These are phyloP conservation scores for Leptopilina myrica DNA, from an alignment of 2,888 invertebrate genomes.

Conservation along the genomic window DNA sequence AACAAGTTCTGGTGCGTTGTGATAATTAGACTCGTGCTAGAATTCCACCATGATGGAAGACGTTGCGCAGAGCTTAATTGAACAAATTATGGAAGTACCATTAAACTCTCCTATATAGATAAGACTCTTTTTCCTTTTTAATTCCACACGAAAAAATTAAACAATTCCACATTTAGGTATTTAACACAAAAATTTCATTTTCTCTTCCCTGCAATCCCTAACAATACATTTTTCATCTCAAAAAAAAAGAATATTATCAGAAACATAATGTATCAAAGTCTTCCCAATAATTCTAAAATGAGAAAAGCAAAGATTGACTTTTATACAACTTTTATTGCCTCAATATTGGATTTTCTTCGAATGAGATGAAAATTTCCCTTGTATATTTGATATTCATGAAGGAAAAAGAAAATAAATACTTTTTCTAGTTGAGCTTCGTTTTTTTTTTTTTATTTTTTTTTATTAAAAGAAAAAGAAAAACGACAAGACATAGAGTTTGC, in stretches of 20 bases:
- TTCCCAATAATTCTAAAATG: too few species aligned
- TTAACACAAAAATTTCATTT: too few species aligned
- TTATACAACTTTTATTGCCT: background rate
- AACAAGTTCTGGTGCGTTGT: constrained; percentile 34
- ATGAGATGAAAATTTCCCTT: constrained; percentile 1
- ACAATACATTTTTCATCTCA: too few species aligned
- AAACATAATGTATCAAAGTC: too few species aligned
- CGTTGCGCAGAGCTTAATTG: constrained; percentile 17
- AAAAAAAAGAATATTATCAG: too few species aligned
- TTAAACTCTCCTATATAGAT: background rate
- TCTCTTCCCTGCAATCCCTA: too few species aligned
- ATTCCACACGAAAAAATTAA: too few species aligned
- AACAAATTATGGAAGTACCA: constrained; percentile 22
- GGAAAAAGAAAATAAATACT: constrained; percentile 7
- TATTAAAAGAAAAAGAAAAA: background rate
- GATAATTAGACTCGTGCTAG: constrained; percentile 37
- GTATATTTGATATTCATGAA: background rate
- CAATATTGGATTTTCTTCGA: background rate
- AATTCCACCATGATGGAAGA: constrained; percentile 24
- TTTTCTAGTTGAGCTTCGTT: background rate
- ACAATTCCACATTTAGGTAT: too few species aligned
- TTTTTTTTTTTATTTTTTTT: too few species aligned
- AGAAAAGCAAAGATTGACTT: too few species aligned
- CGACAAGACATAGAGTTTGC: constrained; percentile 18
- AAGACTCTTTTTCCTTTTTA: constrained; percentile 2